Base-by-base conservation (phyloP, 2,888 invertebrate species). In the Polyommatus iphigenia region DNA sequence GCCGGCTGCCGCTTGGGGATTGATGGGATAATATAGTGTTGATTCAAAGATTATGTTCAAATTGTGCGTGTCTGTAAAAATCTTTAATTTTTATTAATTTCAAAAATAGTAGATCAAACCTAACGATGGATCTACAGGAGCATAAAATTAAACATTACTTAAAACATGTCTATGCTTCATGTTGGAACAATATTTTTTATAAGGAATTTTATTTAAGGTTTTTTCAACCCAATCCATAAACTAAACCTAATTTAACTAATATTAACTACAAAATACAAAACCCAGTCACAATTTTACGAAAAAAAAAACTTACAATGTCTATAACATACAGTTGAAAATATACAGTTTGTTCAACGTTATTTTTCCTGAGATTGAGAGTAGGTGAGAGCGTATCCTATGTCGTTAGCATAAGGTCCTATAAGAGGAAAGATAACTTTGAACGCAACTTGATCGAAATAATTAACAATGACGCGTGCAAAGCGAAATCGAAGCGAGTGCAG, bases 401-500 rank as follows among this genome's bases (percentile, higher is more conserved):
- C 50, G 15, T 15, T 50, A 50, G 50, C 15, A 15, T 50, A 50
- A 13, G 50, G 50, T 54, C 3, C 15, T 54, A 54, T 18, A 18
- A 50, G 15, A 54, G 54, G 54, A 18, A 54, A 54, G 18, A 54
- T 54, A 54, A 54, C 54, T 54, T 54, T 54, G 54, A 54, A 54
- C 5, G 18, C 54, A 54, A 54, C 15, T 73, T 73, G 73, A 73
- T 73, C 46, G 5, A 73, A 41, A 73, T 24, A 73, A 24, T 6
- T 77, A 67, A 79, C 78, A 79, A 78, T 71, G 77, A 77, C 79
- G 80, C 79, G 82, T 83, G 83, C 80, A 78, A 83, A 84, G 85
- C 84, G 82, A 82, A 80, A 80, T 80, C 81, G 81, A 82, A 82
- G 84, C 83, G 81, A 79, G 83, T 85, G 84, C 82, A 82, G 78